Conservation (phyloP, 2,797 vertebrate genomes). For the Choloepus didactylus region DNA sequence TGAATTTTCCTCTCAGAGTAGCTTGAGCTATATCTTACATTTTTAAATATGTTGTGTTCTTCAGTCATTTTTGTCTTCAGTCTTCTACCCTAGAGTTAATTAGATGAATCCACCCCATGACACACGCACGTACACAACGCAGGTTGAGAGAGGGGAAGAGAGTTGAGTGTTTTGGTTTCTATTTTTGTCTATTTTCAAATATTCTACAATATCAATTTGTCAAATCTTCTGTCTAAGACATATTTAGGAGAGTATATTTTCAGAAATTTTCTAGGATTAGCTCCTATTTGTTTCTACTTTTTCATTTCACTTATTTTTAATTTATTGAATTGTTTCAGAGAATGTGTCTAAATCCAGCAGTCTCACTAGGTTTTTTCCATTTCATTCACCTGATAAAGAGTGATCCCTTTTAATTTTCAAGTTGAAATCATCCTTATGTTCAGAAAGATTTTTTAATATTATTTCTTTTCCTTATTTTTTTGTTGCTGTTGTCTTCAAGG, state of each 20-base stretch:
- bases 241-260: neutral
- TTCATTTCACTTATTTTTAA: slow-evolving; percentile 17
- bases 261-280: neutral
- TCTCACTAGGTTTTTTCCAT: neutral
- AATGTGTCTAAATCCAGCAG: neutral
- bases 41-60: neutral
- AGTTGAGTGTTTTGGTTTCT: neutral
- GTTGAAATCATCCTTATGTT: neutral
- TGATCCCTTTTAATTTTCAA: neutral
- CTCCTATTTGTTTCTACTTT: neutral
- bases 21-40: neutral
- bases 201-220: neutral
- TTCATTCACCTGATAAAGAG: neutral
- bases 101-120: neutral
- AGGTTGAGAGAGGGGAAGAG: neutral
- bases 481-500: neutral
- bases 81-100: neutral
- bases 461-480: neutral
- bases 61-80: neutral
- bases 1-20: neutral
- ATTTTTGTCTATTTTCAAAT: neutral
- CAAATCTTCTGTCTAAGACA: neutral
- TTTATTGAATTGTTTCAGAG: neutral
- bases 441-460: neutral
- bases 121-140: too few relatives aligned